Base-by-base conservation (phyloP, 2,113 vertebrate genomes). In the Zapornia atra region DNA sequence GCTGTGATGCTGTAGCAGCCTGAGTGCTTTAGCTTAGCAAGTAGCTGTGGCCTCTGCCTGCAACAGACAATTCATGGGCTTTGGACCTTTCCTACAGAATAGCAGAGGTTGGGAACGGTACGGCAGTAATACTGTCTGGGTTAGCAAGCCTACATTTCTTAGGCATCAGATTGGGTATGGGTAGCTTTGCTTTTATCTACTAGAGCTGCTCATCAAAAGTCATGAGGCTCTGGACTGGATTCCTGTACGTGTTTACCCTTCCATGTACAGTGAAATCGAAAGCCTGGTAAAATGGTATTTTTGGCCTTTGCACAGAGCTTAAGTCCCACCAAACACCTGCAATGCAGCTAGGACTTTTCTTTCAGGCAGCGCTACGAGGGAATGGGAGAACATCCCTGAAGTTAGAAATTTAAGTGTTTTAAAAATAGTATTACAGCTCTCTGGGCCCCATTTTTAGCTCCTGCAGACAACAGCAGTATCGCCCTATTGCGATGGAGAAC, bases 41-140 rank as follows among this genome's bases (percentile, higher is more conserved):
- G 54, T 18, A 38, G 59, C 59, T 53, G 76, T 12, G 56, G 64
- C 54, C 60, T 83, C 64, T 76, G 46, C 28, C 79, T 54, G 68
- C 12, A 34, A 36, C 20, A 78, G 61, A 15, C 12, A 53, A 15
- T 33, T 38, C 54, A 28, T 24, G 69, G 17, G 56, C 65, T 88
- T 31, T 15, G 50, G n/a, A 44, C 31, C 50, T 65, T 86, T 93
- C n/a, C 82, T 17, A 28, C 36, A n/a, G 25, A 51, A n/a, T 0
- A 46, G 42, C 0, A 1, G 82, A 75, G 48, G 61, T 34, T 6
- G 48, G 61, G 40, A 85, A 46, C 12, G 0, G 2, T 4, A 36
- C 11, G 20, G 68, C 0, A 0, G 17, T 21, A 50, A 15, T 0
- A 1, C 66, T 0, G 1, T 34, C 40, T 51, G 48, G 59, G 38